Base-by-base conservation (phyloP, 2,113 vertebrate genomes). In the Chroicocephalus ridibundus region DNA sequence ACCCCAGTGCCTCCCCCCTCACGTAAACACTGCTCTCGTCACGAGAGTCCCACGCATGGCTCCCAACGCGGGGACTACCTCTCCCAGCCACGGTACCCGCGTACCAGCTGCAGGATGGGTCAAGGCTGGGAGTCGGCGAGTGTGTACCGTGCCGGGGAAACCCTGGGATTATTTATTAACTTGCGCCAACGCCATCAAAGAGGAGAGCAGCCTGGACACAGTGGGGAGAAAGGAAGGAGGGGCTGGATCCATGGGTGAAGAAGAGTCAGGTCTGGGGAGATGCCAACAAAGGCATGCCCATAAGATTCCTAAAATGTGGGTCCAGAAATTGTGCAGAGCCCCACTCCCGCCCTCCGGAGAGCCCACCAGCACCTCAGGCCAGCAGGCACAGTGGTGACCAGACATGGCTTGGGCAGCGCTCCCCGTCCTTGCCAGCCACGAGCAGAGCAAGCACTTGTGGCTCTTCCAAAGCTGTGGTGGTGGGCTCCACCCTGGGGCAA, bases 61-160 rank as follows among this genome's bases (percentile, higher is more conserved):
- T 90, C n/a, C 58, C 24, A 5, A 3, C 0, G 2, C 0, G 4
- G 51, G 36, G 60, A 54, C 13, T 9, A 5, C 14, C 25, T 14
- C 24, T 49, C 31, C 66, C 49, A 29, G 71, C 10, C 24, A 0
- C 4, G 5, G 25, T 5, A 38, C 62, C 75, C 31, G 18, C 0
- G 0, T 2, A 24, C n/a, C 9, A 11, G 60, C 44, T 61, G 55
- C n/a, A 51, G 21, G 4, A 15, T 55, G 54, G 38, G 20, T 61
- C 60, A 44, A 44, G 34, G 5, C 22, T 46, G 62, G 17, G 12
- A 10, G 9, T 31, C 44, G 27, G 40, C 1, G 1, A 18, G 10
- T 0, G 3, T 16, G 20, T 7, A 2, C 5, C 1, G 1, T 12
- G 16, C 29, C 1, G 0, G 26, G 20, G 34, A 70, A 71, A 7